phyloP scores from a whole-genome alignment of 1,140 invertebrate genomes.

The Apis florea region DNA sequence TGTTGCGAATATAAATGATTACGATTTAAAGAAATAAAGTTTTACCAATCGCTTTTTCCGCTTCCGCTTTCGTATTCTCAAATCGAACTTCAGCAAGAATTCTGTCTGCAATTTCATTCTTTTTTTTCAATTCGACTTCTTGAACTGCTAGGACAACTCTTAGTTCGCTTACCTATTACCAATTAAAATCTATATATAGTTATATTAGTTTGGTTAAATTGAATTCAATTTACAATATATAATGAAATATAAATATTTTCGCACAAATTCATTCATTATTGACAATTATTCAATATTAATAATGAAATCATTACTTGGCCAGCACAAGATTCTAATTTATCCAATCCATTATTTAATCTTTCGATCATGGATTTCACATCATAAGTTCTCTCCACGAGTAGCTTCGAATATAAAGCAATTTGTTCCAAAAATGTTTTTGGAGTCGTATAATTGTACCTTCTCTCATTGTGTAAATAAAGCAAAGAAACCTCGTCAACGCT shows the following conservation, averaged over 20 bases:
- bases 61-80: constrained; percentile 94
- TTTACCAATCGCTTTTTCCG: constrained; percentile 90
- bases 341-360: constrained; percentile 92
- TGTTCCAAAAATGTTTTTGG: constrained; percentile 98
- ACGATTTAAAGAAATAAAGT: constrained; percentile 1
- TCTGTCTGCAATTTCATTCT: constrained; percentile 94
- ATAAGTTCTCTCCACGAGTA: constrained; percentile 89
- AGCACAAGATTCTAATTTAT: constrained; percentile 91
- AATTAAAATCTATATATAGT: not conserved
- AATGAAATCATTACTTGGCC: constrained; percentile 83
- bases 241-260: not conserved
- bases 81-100: constrained; percentile 94
- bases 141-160: constrained; percentile 92
- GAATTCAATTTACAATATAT: not conserved
- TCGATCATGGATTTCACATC: constrained; percentile 89
- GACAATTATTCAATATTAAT: too few species aligned
- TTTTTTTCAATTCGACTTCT: constrained; percentile 92
- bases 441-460: constrained; percentile 97
- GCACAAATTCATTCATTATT: too few species aligned
- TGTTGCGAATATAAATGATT: too few species aligned
- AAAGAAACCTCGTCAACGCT: constrained; percentile 93
- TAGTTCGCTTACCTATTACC: constrained; percentile 84
- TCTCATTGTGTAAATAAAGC: constrained; percentile 91
- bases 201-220: not conserved
- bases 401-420: constrained; percentile 92